phyloP scores from a whole-genome alignment of 2,888 invertebrate genomes.

The Zootermopsis nevadensis region DNA sequence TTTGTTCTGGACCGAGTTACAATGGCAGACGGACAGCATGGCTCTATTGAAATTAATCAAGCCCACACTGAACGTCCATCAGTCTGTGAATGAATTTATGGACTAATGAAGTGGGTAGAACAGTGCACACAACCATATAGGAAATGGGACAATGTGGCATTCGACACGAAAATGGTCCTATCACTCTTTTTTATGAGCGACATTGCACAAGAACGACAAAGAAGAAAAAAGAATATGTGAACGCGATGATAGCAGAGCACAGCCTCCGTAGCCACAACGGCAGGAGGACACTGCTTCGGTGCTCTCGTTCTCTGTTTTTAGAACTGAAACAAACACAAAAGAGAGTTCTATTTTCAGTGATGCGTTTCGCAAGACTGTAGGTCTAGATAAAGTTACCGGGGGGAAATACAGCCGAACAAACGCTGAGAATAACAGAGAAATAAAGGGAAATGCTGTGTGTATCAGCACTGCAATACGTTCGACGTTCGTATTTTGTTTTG shows the following conservation, averaged over 20 bases:
- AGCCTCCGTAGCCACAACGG: not conserved
- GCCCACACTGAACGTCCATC: not conserved
- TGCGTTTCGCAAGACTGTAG: not conserved
- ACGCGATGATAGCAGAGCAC: constrained; percentile 16
- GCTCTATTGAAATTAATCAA: constrained; percentile 24
- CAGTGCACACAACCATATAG: not conserved
- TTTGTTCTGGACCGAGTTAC: not conserved
- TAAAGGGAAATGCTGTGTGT: not conserved
- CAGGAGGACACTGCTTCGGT: not conserved
- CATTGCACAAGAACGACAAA: not conserved
- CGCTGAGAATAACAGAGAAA: not conserved
- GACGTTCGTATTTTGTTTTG: too few relatives aligned
- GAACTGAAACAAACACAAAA: constrained; percentile 12
- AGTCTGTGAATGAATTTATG: constrained; percentile 24
- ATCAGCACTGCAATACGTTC: not conserved
- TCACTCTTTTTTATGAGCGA: constrained; percentile 21
- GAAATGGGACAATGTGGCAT: constrained; percentile 32
- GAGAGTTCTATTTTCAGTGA: not conserved
- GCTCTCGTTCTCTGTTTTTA: not conserved
- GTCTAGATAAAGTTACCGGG: not conserved
- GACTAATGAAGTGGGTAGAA: constrained; percentile 25
- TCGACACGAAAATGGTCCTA: constrained; percentile 36
- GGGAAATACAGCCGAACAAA: not conserved
- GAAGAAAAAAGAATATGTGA: not conserved
- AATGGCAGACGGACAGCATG: not conserved